Evolutionary conservation across 1,140 invertebrate species (phyloP), one percentile per base, ranked within the genome.

Genomic region (Odontomachus brunneus): DNA sequence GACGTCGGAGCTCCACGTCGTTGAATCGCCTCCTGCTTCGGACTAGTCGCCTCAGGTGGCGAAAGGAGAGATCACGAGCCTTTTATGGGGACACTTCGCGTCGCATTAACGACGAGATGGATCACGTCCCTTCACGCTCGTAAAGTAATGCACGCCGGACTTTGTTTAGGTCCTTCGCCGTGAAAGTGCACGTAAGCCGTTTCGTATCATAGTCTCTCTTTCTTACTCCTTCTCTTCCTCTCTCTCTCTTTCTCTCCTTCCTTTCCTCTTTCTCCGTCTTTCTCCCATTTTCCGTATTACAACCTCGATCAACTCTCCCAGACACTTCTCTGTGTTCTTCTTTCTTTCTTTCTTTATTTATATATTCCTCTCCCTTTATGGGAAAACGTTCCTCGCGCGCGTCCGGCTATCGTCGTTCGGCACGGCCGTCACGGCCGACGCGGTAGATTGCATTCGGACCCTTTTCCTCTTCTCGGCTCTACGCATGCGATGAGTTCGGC

Each of bases 91-190:
- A 90, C 84, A 72, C 85, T 86, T 75, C 62, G 88, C 83, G 85
- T 90, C 88, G 88, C 91, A 91, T 92, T 93, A 93, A 92, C 91
- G 83, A 83, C 86, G 78, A 88, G 90, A 93, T 92, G 91, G 91
- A 91, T 91, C 91, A 93, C 91, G 90, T 92, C 84, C 82, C 82
- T 80, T 83, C 71, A 49, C 75, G 87, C 90, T 91, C 92, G 92
- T 93, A 93, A 93, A 93, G 88, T 89, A 91, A 91, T 91, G 85
- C 89, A 63, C 60, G 57, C 85, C 60, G 90, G 89, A 92, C 90
- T 90, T 92, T 91, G 89, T 91, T 92, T 91, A 89, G 90, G 55
- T 80, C 65, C 65, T 83, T 84, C 67, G 33, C 66, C 82, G 80
- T 69, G 80, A 86, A 88, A 89, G 83, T 86, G 82, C 88, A 90